Evolutionary conservation across 2,888 invertebrate species (phyloP), one percentile per base, ranked within the genome.

Genomic region (Cremastinae sp.): DNA sequence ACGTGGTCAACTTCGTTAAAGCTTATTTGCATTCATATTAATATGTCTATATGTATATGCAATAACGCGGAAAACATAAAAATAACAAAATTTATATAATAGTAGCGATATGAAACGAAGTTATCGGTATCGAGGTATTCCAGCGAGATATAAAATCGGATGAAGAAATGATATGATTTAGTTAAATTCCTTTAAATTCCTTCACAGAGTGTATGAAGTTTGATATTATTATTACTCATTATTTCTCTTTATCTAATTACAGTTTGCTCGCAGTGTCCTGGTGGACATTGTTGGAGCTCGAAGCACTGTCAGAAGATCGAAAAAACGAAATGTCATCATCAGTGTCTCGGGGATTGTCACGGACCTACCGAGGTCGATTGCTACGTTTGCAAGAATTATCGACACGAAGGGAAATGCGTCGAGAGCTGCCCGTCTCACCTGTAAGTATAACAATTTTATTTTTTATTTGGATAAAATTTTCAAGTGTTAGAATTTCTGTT

Each of bases 341-440:
- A 95, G 85, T 98, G 98, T 86, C 88, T 97, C 4, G 96, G 95
- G 0, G 97, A 97, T 35, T 97, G 97, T 80, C 89, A 83, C 2
- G 91, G 92, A 51, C 83, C 87, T 0, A 86, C 90, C 2, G 87
- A 92, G 49, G 87, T 90, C 0, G 83, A 88, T 12, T 98, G 97
- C 86, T 90, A 91, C 43, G 92, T 94, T 0, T 98, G 98, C 85
- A 92, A 92, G 56, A 87, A 93, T 79, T 92, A 80, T 78, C 82
- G 81, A 2, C 88, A 93, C 86, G 89, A 92, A 49, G 92, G 92
- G 0, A 88, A 84, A 45, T 95, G 95, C 84, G 90, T 93, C 0
- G 83, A 91, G 0, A 82, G 87, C 7, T 97, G 97, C 86, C 95
- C 96, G 0, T 62, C 85, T 0, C 86, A 92, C 78, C 94, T 93